Percentiles rank a stretch among this genome's conserved stretches.
Conservation (phyloP, 1,140 invertebrate species). For the Adoxophyes honmai region DNA sequence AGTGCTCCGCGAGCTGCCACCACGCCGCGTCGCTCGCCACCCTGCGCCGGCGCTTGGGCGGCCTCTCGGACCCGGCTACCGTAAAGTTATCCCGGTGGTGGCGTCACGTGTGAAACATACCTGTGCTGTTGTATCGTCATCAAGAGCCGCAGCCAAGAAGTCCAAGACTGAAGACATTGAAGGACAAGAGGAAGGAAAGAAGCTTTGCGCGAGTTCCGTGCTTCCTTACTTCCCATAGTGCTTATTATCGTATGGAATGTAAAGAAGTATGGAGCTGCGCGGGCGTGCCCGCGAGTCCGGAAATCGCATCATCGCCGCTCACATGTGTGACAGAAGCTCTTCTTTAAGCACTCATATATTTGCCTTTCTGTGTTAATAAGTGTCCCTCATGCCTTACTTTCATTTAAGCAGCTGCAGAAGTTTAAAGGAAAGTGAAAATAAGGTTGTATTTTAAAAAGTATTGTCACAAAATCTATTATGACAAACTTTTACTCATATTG, state of each 20-base stretch:
- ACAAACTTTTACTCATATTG: too few species aligned
- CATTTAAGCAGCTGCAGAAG: neutral
- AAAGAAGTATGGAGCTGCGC: slow-evolving; percentile 96
- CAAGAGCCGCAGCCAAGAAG: slow-evolving; percentile 17
- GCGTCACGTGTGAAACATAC: slow-evolving; percentile 36
- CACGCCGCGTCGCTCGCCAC: slow-evolving; percentile 56
- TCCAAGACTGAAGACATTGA: neutral
- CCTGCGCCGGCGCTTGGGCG: slow-evolving; percentile 25
- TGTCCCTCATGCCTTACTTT: neutral
- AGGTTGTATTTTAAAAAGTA: neutral
- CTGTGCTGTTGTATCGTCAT: slow-evolving; percentile 10
- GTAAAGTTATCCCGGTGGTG: slow-evolving; percentile 26
- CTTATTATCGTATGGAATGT: slow-evolving; percentile 93
- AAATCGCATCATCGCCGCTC: slow-evolving; percentile 29
- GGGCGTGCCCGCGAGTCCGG: slow-evolving; percentile 53
- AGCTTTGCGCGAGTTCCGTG: slow-evolving; percentile 88
- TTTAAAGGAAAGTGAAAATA: neutral
- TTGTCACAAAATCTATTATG: too few species aligned
- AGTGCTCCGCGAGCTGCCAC: slow-evolving; percentile 62
- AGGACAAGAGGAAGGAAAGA: slow-evolving; percentile 15
- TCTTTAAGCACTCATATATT: slow-evolving; percentile 17
- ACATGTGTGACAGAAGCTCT: slow-evolving; percentile 32
- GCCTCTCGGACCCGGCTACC: neutral
- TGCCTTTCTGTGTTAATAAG: slow-evolving; percentile 6
- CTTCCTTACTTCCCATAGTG: slow-evolving; percentile 98